phyloP scores from a whole-genome alignment of 2,888 invertebrate genomes.

The Catocala sponsa region DNA sequence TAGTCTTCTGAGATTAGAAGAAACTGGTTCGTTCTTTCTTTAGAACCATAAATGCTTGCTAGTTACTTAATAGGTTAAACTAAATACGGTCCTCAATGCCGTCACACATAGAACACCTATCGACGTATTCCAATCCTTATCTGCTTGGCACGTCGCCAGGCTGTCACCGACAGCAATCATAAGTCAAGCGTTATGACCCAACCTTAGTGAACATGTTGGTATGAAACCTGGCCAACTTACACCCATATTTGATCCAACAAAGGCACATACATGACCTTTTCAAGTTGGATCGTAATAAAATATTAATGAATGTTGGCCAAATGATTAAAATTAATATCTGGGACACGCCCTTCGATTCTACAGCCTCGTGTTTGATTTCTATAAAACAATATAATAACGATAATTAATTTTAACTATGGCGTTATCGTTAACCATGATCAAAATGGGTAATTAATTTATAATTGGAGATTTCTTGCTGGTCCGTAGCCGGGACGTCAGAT shows the following conservation, averaged over 20 bases:
- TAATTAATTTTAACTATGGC: no score
- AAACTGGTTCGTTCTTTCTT: no score
- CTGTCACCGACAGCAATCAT: constrained; percentile 20
- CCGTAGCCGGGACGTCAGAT: no score
- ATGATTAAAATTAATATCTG: neutral
- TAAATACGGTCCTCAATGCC: no score
- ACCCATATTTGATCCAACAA: no score
- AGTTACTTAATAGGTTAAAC: no score
- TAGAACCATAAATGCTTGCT: no score
- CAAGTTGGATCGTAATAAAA: neutral
- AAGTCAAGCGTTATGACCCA: constrained; percentile 20
- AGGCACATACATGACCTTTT: constrained; percentile 25
- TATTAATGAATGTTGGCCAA: neutral
- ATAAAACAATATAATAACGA: neutral
- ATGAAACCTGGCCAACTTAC: constrained; percentile 16
- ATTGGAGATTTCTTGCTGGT: no score
- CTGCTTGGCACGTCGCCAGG: constrained; percentile 37
- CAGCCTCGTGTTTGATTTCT: constrained; percentile 1
- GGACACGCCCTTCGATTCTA: constrained; percentile 4
- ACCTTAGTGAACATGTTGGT: constrained; percentile 16
- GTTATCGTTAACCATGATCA: no score
- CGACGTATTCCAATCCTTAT: constrained; percentile 18
- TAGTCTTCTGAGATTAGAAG: no score
- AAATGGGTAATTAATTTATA: no score
- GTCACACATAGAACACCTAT: constrained; percentile 8